Conservation (phyloP, 2,113 vertebrate species). For the human (Homo sapiens) region GRCh38 chrX:70666001-70666500, state of each 20-base stretch:
- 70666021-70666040: background rate
- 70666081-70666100: background rate
- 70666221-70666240: slow-evolving; percentile 4
- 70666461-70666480: background rate
- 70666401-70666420: background rate
- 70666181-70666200: background rate
- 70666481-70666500: background rate
- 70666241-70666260: background rate
- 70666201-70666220: slow-evolving; percentile 10
- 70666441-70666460: background rate
- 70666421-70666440: slow-evolving; percentile 20
- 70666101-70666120: background rate
- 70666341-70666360: background rate
- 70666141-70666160: background rate
- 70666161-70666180: background rate
- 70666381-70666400: background rate
- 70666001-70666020: background rate
- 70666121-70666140: background rate
- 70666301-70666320: background rate
- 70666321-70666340: background rate
- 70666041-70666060: background rate
- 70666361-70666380: background rate
- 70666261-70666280: background rate
- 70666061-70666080: background rate
- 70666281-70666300: background rate